These are phyloP conservation scores for Adrianichthys oophorus DNA, from an alignment of 2,797 vertebrate species.

Conservation along the genomic window DNA sequence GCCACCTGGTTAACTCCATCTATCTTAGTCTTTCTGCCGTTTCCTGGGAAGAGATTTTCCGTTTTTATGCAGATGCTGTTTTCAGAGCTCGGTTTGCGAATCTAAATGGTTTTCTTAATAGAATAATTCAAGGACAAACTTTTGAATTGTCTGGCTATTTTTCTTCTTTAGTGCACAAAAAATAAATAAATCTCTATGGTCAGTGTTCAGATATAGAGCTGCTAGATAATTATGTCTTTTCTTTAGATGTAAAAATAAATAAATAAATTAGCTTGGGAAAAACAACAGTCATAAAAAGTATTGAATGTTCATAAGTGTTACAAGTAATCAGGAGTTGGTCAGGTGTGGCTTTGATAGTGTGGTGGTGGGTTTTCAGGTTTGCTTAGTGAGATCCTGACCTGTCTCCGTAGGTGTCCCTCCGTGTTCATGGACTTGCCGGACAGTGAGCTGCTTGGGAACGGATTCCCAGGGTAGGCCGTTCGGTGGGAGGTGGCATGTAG, in stretches of 20 bases:
- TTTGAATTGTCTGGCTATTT: too few species aligned
- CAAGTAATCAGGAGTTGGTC: slow-evolving; percentile 8
- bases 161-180: too few species aligned
- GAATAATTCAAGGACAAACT: too few species aligned
- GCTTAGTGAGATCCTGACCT: slow-evolving; percentile 80
- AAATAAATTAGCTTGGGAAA: too few species aligned
- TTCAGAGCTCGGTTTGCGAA: background rate
- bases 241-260: too few species aligned
- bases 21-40: background rate
- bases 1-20: background rate
- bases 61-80: slow-evolving; percentile 5
- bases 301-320: too few species aligned
- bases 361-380: slow-evolving; percentile 56
- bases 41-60: background rate
- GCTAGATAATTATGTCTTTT: too few species aligned
- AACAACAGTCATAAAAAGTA: too few species aligned
- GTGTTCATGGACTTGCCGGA: slow-evolving; percentile 87
- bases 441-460: slow-evolving; percentile 83
- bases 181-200: too few species aligned
- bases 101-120: background rate
- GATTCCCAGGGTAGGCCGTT: slow-evolving; percentile 82
- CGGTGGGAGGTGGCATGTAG: slow-evolving; percentile 61
- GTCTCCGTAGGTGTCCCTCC: slow-evolving; percentile 85
- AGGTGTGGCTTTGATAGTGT: slow-evolving; percentile 29
- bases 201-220: too few species aligned